These are phyloP conservation scores for Automeris io DNA, from an alignment of 2,888 invertebrate genomes.

Conservation along the genomic window DNA sequence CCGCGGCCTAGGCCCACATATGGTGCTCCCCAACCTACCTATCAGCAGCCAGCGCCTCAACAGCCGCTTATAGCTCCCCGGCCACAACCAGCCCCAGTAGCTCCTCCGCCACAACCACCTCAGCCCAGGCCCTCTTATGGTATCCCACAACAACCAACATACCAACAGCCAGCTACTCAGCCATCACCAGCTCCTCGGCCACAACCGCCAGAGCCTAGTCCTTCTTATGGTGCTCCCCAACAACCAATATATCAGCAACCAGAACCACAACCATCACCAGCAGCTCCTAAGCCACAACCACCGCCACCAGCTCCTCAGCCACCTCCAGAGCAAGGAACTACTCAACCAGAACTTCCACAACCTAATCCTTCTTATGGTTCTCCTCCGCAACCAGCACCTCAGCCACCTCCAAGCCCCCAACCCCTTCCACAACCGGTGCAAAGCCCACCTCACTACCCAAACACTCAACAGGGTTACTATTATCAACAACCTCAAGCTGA, in stretches of 20 bases:
- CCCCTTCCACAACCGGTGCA: conserved; percentile 13
- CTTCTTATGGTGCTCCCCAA: conserved; percentile 11
- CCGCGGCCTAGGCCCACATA: neutral
- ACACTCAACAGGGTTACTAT: conserved; percentile 23
- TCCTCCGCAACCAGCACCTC: conserved; percentile 18
- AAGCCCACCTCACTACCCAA: conserved; percentile 25
- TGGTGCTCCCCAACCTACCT: conserved; percentile 10
- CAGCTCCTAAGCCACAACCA: conserved; percentile 10
- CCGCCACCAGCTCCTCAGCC: conserved; percentile 8
- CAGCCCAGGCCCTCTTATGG: conserved; percentile 11
- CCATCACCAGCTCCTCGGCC: conserved; percentile 8
- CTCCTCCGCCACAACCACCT: conserved; percentile 15
- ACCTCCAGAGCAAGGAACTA: neutral
- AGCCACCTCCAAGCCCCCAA: conserved; percentile 18
- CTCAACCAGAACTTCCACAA: no score
- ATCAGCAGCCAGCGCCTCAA: conserved; percentile 18
- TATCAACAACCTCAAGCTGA: conserved; percentile 25
- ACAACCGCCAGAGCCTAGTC: conserved; percentile 10
- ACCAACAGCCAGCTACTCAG: conserved; percentile 11
- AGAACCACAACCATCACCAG: conserved; percentile 9
- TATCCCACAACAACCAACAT: conserved; percentile 10
- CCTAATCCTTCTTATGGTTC: no score
- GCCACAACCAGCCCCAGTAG: no score
- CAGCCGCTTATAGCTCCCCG: conserved; percentile 15
- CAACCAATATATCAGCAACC: conserved; percentile 10